phyloP scores from a whole-genome alignment of 2,888 invertebrate genomes.

The Drosophila villosipedis region DNA sequence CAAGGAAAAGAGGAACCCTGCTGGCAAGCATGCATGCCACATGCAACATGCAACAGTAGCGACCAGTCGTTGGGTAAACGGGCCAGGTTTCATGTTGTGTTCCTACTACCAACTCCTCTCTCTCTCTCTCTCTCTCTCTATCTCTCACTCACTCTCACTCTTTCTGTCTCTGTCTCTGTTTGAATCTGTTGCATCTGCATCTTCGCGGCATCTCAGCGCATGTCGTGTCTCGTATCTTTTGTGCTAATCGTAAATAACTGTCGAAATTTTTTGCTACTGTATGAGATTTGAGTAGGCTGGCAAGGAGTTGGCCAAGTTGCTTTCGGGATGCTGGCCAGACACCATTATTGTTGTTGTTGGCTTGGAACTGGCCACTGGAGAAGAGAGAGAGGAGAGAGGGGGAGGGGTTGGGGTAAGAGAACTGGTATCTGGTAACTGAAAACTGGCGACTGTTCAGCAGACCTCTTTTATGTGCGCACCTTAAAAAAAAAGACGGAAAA shows the following conservation, averaged over 20 bases:
- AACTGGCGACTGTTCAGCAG: constrained; percentile 48
- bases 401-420: background rate
- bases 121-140: background rate
- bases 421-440: constrained; percentile 16
- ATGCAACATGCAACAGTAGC: constrained; percentile 65
- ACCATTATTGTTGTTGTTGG: constrained; percentile 22
- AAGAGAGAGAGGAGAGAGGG: too few relatives aligned
- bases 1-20: constrained; percentile 16
- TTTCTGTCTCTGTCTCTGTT: background rate
- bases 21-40: constrained; percentile 53
- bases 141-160: background rate
- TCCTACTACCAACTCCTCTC: background rate
- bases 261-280: constrained; percentile 81
- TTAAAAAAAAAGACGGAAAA: constrained; percentile 52
- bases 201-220: constrained; percentile 70
- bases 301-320: constrained; percentile 65
- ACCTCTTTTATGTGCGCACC: constrained; percentile 78
- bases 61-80: constrained; percentile 13
- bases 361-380: constrained; percentile 21
- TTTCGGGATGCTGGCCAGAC: constrained; percentile 34
- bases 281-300: constrained; percentile 75
- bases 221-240: constrained; percentile 81
- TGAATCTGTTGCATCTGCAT: constrained; percentile 50
- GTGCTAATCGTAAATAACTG: constrained; percentile 81
- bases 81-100: constrained; percentile 22